phyloP scores from a whole-genome alignment of 2,113 vertebrate genomes.

The Channa maculata region DNA sequence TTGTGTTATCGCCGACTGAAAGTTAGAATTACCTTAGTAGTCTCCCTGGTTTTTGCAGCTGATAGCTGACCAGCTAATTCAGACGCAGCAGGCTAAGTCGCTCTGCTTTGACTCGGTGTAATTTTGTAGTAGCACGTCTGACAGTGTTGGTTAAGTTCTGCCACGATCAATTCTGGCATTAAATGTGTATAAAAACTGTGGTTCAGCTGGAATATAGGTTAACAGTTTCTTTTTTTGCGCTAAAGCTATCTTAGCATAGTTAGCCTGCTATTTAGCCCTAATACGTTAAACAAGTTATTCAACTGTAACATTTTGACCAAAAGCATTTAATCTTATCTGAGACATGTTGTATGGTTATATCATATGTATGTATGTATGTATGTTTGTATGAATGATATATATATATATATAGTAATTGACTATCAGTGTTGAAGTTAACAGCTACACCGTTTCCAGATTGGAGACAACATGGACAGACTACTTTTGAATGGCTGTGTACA shows the following conservation, averaged over 20 bases:
- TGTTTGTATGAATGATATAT: too few species aligned
- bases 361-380: too few species aligned
- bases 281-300: slow-evolving; percentile 6
- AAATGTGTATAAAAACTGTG: too few species aligned
- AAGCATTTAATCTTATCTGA: background rate
- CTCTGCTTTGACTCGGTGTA: too few species aligned
- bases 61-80: slow-evolving; percentile 1
- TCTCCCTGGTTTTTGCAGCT: background rate
- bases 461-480: too few species aligned
- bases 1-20: background rate
- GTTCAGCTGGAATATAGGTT: background rate
- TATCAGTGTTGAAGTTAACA: too few species aligned
- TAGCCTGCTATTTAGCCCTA: slow-evolving; percentile 54
- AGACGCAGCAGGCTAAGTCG: background rate
- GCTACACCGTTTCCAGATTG: too few species aligned
- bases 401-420: too few species aligned
- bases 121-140: rapidly evolving
- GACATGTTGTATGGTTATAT: background rate
- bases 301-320: background rate
- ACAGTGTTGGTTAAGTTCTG: background rate
- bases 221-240: background rate
- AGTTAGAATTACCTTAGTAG: too few species aligned
- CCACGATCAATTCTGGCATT: background rate
- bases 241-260: slow-evolving; percentile 41
- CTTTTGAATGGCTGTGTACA: background rate